Evolutionary conservation across 1,140 invertebrate genomes (phyloP), one percentile per base, ranked within the genome.

Genomic region (Latrodectus geometricus): DNA sequence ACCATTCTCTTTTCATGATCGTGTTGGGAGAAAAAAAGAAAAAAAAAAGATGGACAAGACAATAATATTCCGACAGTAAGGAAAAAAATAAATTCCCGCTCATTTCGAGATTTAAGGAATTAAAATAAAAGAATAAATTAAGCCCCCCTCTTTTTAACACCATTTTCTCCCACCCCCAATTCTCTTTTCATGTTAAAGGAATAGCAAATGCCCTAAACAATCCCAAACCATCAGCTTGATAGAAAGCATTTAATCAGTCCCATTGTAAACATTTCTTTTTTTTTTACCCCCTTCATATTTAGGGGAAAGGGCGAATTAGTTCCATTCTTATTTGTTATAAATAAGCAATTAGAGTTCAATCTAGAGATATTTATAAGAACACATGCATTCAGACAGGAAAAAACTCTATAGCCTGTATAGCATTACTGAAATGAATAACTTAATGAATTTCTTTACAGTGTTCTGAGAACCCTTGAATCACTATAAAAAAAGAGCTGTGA

Each of bases 41-140:
- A 52, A 48, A 66, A 69, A 68, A 68, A 78, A 48, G 66, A 66
- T 76, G 61, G 74, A 78, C 61, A 78, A 80, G 78, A 73, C 70
- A 73, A 73, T 73, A 49, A 35, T 15, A 61, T 61, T 61, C 54
- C 11, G 54, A 14, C 54, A 61, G 11, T 35, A 48, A 48, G 8
- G 48, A 73, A 49, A 49, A 73, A 23, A 35, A 35, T 35, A 35
- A 35, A 35, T 35, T 78, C 23, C 74, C 61, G 74, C 21, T 78
- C 76, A 35, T 69, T 70, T n/a, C n/a, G 14, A 14, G 49, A 69
- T 80, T 80, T 69, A 70, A 80, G 78, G 49, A 80, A 80, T 80
- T 69, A 80, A 66, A 80, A 80, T 80, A 80, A 80, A 80, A 80
- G 78, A 80, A 80, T 80, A 70, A 61, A 80, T 80, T 80, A 80